phyloP scores from a whole-genome alignment of 1,140 invertebrate species.

The Leptinotarsa lineolata region DNA sequence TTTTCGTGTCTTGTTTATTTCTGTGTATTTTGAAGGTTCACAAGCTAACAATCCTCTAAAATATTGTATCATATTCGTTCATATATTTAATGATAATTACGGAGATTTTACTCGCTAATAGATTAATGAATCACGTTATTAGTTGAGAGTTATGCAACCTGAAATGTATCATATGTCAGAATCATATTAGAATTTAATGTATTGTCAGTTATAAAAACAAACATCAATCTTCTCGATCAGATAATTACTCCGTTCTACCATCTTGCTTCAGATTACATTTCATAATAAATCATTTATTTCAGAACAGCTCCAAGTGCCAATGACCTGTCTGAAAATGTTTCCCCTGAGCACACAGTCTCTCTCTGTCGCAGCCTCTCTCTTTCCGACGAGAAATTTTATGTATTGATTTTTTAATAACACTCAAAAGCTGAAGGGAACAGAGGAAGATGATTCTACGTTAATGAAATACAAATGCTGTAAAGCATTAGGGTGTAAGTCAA shows the following conservation, averaged over 20 bases:
- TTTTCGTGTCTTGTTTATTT: no score
- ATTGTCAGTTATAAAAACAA: slow-evolving; percentile 17
- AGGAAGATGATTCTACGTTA: slow-evolving; percentile 11
- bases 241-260: slow-evolving; percentile 37
- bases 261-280: slow-evolving; percentile 34
- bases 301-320: slow-evolving; percentile 27
- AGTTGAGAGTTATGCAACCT: background rate
- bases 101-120: no score
- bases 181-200: slow-evolving; percentile 14
- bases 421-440: slow-evolving; percentile 8
- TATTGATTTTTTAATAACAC: slow-evolving; percentile 40
- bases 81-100: no score
- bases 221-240: slow-evolving; percentile 26
- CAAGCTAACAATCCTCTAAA: no score
- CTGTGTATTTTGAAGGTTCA: no score
- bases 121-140: no score
- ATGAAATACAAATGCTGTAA: slow-evolving; percentile 34
- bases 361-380: slow-evolving; percentile 22
- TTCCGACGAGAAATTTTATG: slow-evolving; percentile 31
- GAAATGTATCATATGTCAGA: background rate
- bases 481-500: background rate
- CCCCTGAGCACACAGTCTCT: slow-evolving; percentile 20
- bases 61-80: no score
- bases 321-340: slow-evolving; percentile 37
- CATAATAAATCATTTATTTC: slow-evolving; percentile 37